phyloP scores from a whole-genome alignment of 23 tunicate species.

The Clavelina lepadiformis region DNA sequence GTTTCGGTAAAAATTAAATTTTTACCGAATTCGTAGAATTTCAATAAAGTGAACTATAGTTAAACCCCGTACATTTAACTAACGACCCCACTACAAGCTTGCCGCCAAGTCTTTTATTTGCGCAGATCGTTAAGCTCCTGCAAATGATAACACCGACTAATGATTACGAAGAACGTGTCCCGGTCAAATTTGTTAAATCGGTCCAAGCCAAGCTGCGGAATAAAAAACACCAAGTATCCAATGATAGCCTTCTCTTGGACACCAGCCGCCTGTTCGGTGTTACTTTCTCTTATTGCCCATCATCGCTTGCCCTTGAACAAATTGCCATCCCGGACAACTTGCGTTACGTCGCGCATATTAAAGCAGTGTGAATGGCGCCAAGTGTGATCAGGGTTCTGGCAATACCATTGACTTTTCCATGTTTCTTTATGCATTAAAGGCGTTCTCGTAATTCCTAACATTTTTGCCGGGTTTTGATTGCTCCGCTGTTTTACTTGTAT shows the following conservation, averaged over 20 bases:
- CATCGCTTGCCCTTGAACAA: constrained; percentile 50
- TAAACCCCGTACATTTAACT: no score
- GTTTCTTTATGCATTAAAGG: no score
- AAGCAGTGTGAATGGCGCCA: no score
- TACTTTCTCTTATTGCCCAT: constrained; percentile 66
- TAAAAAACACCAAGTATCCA: constrained; percentile 2
- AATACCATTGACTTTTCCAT: no score
- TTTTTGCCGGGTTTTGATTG: no score
- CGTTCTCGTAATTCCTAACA: no score
- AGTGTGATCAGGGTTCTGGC: no score
- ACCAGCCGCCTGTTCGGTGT: constrained; percentile 64
- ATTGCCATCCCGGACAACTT: constrained; percentile 54
- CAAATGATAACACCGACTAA: constrained; percentile 97
- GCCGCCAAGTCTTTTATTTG: constrained; percentile 13
- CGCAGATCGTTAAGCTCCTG: constrained; percentile 82
- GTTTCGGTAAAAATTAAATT: no score
- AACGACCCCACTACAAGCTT: no score
- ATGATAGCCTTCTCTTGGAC: constrained; percentile 72
- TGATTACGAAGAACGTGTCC: constrained; percentile 98
- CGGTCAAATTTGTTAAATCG: constrained; percentile 72
- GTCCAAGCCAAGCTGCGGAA: constrained; percentile 53
- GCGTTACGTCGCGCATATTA: constrained; percentile 22
- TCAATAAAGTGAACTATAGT: no score
- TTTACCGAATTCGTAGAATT: no score
- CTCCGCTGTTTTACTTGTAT: no score